Percentiles rank a stretch among this genome's conserved stretches.
Evolutionary conservation across 1,140 invertebrate species (phyloP).

Genomic region (Anastrepha obliqua): DNA sequence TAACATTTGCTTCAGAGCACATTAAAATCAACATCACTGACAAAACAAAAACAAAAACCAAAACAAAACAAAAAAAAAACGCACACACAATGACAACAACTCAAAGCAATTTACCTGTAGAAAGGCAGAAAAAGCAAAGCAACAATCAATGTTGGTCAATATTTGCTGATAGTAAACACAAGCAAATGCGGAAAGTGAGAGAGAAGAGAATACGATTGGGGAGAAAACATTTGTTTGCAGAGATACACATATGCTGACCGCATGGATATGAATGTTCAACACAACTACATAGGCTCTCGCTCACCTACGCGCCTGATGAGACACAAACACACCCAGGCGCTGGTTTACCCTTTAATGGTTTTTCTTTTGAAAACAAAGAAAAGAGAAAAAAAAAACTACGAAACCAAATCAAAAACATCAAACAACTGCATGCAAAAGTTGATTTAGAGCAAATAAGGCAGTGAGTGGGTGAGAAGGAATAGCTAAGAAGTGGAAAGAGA

Average conservation of each 20-base stretch:
- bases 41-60: conserved; percentile 1
- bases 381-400: conserved; percentile 33
- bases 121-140: conserved; percentile 62
- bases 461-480: neutral
- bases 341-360: conserved; percentile 39
- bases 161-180: conserved; percentile 70
- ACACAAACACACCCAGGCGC: neutral
- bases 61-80: conserved; percentile 29
- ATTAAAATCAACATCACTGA: neutral
- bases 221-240: conserved; percentile 55
- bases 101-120: conserved; percentile 71
- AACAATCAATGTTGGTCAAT: conserved; percentile 74
- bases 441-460: conserved; percentile 30
- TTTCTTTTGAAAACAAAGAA: conserved; percentile 61
- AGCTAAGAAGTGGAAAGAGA: neutral
- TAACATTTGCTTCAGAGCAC: neutral
- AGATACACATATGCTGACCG: neutral
- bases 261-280: neutral
- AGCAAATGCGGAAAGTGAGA: conserved; percentile 46
- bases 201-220: conserved; percentile 48
- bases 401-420: neutral
- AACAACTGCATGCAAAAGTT: conserved; percentile 33
- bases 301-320: neutral
- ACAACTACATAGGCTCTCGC: neutral
- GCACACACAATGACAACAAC: conserved; percentile 42